Evolutionary conservation across 2,888 invertebrate species (phyloP).

Genomic region (Phyllotreta striolata): DNA sequence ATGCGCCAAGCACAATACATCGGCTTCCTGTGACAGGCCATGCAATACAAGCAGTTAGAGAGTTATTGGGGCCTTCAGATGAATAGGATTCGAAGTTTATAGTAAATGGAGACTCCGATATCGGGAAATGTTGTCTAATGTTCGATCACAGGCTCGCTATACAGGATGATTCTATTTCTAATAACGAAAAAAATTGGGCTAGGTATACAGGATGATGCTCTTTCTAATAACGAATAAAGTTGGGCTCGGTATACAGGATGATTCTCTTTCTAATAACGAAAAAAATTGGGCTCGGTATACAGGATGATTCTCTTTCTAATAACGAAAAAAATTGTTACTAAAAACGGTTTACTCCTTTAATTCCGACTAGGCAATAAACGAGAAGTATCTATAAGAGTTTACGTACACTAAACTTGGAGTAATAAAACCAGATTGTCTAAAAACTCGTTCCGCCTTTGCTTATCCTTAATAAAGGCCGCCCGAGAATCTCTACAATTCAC

Average conservation of each 20-base stretch:
- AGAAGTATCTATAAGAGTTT: slow-evolving; percentile 12
- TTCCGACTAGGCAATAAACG: slow-evolving; percentile 11
- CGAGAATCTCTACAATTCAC: slow-evolving; percentile 21
- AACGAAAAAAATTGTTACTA: no score
- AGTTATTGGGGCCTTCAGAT: slow-evolving; percentile 20
- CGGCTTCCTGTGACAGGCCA: background rate
- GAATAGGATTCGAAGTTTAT: slow-evolving; percentile 23
- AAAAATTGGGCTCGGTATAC: no score
- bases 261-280: no score
- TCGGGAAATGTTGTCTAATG: slow-evolving; percentile 18
- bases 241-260: no score
- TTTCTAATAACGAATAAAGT: no score
- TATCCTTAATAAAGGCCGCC: slow-evolving; percentile 19
- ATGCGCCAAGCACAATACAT: background rate
- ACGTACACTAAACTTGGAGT: slow-evolving; percentile 12
- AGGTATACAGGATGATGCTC: no score
- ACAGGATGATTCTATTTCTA: no score
- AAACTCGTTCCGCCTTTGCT: slow-evolving; percentile 11
- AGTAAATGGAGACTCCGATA: slow-evolving; percentile 15
- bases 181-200: no score
- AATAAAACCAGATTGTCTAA: slow-evolving; percentile 8
- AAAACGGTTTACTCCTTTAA: background rate
- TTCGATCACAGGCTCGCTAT: slow-evolving; percentile 12
- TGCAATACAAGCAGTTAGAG: slow-evolving; percentile 24
- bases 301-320: no score